Evolutionary conservation across 2,797 vertebrate species (phyloP), one percentile per base, ranked within the genome.

Genomic region (Cuniculus paca): DNA sequence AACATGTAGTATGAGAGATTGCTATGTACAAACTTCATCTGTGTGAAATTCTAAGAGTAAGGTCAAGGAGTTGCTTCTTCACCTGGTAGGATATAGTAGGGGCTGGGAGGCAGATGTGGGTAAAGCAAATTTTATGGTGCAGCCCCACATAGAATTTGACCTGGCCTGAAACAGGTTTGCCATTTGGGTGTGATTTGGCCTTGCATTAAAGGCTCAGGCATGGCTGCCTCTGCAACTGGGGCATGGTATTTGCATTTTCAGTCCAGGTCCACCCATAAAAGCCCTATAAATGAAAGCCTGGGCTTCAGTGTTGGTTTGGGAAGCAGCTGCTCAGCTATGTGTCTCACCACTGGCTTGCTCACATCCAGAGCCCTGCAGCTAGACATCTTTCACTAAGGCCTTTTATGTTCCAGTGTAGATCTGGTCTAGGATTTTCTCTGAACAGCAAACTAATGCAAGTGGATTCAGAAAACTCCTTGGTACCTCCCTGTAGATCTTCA

Each of bases 251-350:
- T 52, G 26, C 8, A 3, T 14, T 5, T 74, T 13, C 45, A 68
- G 63, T 39, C n/a, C 19, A 7, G 93, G 26, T 89, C 91, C 83
- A 28, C 89, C 91, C 87, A 22, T 17, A 26, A 85, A 90, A 93
- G 88, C 90, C 74, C 91, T 93, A 79, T 96, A 95, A 95, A 96
- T 75, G 82, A 84, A 34, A 87, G 54, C 28, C 91, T 78, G 63
- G 74, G 17, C 82, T 94, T 91, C 72, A 13, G 58, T 22, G 48
- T 7, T 60, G 78, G 86, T 84, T 83, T 63, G 54, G 84, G 80
- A 90, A 60, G 92, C 2, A 3, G 39, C 45, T 87, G 45, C 58
- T 63, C 74, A 86, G 65, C 75, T 52, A 22, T 16, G 36, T 16
- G 58, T 74, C 72, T 85, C 70, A 22, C 22, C n/a, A 42, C 19